Evolutionary conservation across 2,888 invertebrate species (phyloP), one percentile per base, ranked within the genome.

Genomic region (Platycnemis pennipes): DNA sequence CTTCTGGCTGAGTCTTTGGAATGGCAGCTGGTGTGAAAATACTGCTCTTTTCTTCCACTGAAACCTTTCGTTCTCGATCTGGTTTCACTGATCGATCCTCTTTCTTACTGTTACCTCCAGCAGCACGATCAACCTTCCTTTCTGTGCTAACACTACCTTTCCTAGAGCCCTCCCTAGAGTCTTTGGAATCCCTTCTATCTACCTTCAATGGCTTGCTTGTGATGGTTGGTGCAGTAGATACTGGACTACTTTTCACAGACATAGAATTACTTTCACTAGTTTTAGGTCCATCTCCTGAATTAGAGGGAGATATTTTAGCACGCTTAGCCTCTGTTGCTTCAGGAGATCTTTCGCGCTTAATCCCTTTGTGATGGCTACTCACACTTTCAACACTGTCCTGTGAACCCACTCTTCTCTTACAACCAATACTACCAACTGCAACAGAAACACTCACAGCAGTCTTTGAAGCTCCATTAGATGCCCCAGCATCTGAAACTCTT

Each of bases 351-450:
- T 94, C 94, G 7, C 63, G 49, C 37, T 88, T 94, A 22, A 42
- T 87, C 44, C 53, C 63, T 45, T 94, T 86, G 42, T 69, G 63
- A 91, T 91, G 91, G 26, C 91, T 69, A 77, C 88, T 49, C 3
- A 97, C 96, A 94, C 96, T 96, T 95, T 97, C 97, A 94, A 97
- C 95, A 95, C 97, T 97, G 94, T 98, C 98, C 96, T 98, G 98
- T 1, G 98, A 98, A 95, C 98, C 98, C 96, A 98, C 97, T 94
- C 98, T 97, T 94, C 98, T 97, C 96, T 98, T 98, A 94, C 97
- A 97, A 0, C 98, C 97, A 53, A 98, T 97, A 94, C 97, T 97
- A 5, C 98, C 97, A 7, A 98, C 98, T 95, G 97, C 96, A 63
- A 95, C 95, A 94, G 94, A 95, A 96, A 97, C 97, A 96, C 97